phyloP scores from a whole-genome alignment of 2,888 invertebrate species.

The Cataglyphis cursor region DNA sequence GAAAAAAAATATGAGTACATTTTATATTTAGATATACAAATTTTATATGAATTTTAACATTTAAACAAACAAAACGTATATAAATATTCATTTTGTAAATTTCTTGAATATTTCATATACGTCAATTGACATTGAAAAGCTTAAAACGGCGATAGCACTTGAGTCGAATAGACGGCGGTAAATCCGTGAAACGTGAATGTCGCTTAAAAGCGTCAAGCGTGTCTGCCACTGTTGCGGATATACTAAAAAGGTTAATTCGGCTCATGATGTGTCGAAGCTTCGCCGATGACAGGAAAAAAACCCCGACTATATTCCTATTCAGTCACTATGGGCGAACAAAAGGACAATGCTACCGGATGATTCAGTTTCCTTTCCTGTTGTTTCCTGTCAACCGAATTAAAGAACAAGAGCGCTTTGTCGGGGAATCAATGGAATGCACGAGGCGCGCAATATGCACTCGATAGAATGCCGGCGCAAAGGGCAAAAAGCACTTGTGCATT shows the following conservation, averaged over 20 bases:
- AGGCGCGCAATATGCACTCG: constrained; percentile 71
- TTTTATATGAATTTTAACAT: background rate
- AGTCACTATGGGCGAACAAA: constrained; percentile 67
- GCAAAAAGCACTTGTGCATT: constrained; percentile 69
- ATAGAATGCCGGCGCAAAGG: constrained; percentile 73
- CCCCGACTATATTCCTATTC: constrained; percentile 55
- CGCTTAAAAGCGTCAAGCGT: constrained; percentile 43
- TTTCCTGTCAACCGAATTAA: constrained; percentile 74
- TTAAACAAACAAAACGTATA: background rate
- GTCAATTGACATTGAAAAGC: constrained; percentile 17
- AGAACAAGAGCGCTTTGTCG: constrained; percentile 75
- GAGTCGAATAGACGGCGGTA: constrained; percentile 32
- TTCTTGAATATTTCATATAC: constrained; percentile 3
- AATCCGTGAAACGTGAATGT: constrained; percentile 24
- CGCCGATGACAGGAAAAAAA: constrained; percentile 54
- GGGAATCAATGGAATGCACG: constrained; percentile 74
- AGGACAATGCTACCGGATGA: constrained; percentile 72
- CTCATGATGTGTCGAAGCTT: constrained; percentile 55
- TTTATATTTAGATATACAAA: background rate
- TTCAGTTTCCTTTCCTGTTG: constrained; percentile 75
- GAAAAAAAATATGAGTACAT: no score
- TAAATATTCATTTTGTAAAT: background rate
- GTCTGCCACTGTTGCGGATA: constrained; percentile 32
- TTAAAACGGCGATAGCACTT: constrained; percentile 16
- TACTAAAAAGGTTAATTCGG: constrained; percentile 53